Evolutionary conservation across 2,113 vertebrate species (phyloP).

Genomic region (Malaclemys terrapin): DNA sequence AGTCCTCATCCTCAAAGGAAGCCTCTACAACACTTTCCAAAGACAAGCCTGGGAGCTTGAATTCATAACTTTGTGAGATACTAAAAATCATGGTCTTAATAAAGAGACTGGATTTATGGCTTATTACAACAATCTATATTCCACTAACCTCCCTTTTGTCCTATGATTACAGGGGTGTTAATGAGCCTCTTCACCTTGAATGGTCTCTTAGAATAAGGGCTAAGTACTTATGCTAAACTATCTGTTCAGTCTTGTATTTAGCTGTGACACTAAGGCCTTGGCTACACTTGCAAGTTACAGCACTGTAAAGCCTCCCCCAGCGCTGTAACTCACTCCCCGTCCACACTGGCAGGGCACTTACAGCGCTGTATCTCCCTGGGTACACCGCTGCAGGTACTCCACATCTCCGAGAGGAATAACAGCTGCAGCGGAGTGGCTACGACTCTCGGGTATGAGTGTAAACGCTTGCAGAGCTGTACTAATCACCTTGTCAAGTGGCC

Average conservation of each 20-base stretch:
- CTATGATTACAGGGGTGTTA: not conserved
- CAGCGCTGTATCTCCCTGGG: no score
- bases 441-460: no score
- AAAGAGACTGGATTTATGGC: not conserved
- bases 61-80: not conserved
- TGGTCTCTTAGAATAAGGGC: not conserved
- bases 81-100: not conserved
- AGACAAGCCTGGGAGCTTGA: not conserved
- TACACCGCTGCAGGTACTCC: no score
- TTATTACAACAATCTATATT: not conserved
- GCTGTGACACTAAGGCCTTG: not conserved
- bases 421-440: no score
- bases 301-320: no score
- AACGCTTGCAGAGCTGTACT: no score
- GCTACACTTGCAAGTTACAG: no score
- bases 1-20: not conserved
- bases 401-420: no score
- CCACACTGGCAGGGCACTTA: no score
- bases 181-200: not conserved
- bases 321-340: no score
- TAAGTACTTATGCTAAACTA: not conserved
- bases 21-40: not conserved
- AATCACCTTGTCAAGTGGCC: no score
- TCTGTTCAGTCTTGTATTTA: not conserved
- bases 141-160: not conserved